These are phyloP conservation scores for Esox niger DNA, from an alignment of 2,113 vertebrate species.

Conservation along the genomic window DNA sequence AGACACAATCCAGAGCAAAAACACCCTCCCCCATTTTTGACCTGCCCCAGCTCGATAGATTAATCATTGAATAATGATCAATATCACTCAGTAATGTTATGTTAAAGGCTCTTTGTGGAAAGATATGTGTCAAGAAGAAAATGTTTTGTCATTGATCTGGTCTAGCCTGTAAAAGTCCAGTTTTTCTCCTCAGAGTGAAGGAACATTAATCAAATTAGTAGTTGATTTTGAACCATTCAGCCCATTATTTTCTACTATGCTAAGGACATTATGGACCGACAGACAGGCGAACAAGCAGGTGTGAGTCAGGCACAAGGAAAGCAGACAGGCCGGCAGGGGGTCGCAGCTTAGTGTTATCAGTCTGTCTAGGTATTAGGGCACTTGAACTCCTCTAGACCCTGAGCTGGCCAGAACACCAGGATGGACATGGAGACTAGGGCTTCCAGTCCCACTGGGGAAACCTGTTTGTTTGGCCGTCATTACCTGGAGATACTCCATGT, in stretches of 20 bases:
- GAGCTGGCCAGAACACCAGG: neutral
- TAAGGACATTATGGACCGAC: no score
- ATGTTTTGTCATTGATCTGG: no score
- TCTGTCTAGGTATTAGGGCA: constrained; percentile 35
- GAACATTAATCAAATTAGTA: neutral
- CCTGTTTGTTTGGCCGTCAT: neutral
- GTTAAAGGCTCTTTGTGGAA: no score
- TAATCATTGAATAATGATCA: no score
- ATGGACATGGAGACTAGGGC: neutral
- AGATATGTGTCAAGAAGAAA: no score
- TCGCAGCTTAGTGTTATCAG: constrained; percentile 31
- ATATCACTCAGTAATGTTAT: no score
- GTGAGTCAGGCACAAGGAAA: neutral
- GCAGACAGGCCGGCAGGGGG: neutral
- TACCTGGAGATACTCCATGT: neutral
- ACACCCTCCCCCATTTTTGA: no score
- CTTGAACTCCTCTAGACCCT: neutral
- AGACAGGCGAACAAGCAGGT: neutral
- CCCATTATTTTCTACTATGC: neutral
- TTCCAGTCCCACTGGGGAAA: neutral
- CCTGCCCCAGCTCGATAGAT: no score
- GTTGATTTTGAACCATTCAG: neutral
- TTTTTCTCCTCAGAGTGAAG: no score
- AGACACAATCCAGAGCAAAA: no score
- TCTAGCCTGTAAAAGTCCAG: no score